phyloP scores from a whole-genome alignment of 1,140 invertebrate genomes.

The Saccostrea cuccullata region DNA sequence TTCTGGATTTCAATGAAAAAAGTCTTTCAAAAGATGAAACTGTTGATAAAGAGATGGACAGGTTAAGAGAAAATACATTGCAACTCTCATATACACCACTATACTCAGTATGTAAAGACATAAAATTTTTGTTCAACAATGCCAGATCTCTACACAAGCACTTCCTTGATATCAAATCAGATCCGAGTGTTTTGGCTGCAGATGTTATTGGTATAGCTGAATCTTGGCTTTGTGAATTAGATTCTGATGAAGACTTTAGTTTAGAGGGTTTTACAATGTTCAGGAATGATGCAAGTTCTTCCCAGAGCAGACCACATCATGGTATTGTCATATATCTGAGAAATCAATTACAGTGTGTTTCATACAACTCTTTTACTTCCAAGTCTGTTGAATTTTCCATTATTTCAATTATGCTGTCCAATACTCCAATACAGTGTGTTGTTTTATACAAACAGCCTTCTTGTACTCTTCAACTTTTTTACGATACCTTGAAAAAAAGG shows the following conservation, averaged over 20 bases:
- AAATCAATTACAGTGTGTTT: background rate
- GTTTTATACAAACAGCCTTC: slow-evolving; percentile 40
- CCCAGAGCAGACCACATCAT: slow-evolving; percentile 29
- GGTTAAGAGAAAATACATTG: slow-evolving; percentile 32
- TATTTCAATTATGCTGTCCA: background rate
- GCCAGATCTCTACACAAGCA: slow-evolving; percentile 41
- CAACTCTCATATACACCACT: slow-evolving; percentile 33
- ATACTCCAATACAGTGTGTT: background rate
- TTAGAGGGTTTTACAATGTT: slow-evolving; percentile 32
- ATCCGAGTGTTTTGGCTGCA: slow-evolving; percentile 37
- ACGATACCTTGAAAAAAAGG: background rate
- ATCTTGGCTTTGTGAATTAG: slow-evolving; percentile 15
- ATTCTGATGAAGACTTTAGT: background rate
- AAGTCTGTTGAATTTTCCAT: slow-evolving; percentile 7
- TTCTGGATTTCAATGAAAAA: slow-evolving; percentile 45
- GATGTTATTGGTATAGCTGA: slow-evolving; percentile 45
- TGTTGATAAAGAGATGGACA: slow-evolving; percentile 44
- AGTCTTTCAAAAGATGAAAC: background rate
- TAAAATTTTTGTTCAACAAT: slow-evolving; percentile 49
- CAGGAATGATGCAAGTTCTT: slow-evolving; percentile 2
- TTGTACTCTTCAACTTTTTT: background rate
- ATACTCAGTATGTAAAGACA: slow-evolving; percentile 11
- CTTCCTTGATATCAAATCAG: slow-evolving; percentile 30
- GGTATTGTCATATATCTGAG: slow-evolving; percentile 49
- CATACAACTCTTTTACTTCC: background rate